These are phyloP conservation scores for Lophius americanus DNA, from an alignment of 2,797 vertebrate species.

Conservation along the genomic window DNA sequence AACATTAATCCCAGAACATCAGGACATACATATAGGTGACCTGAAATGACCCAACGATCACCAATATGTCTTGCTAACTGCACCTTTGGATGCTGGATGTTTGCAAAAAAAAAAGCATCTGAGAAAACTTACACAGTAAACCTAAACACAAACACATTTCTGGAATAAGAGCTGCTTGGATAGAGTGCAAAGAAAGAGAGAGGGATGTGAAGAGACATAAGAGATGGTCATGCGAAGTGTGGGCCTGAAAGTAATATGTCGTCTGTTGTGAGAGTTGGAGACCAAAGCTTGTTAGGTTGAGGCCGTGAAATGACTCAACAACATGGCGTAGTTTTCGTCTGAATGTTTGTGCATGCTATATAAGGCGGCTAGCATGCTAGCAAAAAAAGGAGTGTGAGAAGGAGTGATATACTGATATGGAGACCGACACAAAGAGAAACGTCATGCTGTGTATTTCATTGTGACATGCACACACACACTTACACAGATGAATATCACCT, in stretches of 20 bases:
- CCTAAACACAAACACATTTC: slow-evolving; percentile 15
- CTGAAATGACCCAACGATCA: too few relatives aligned
- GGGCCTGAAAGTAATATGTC: slow-evolving; percentile 64
- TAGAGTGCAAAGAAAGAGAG: slow-evolving; percentile 17
- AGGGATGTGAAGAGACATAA: slow-evolving; percentile 34
- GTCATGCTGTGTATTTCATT: slow-evolving; percentile 48
- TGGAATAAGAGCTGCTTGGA: slow-evolving; percentile 28
- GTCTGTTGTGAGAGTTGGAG: slow-evolving; percentile 53
- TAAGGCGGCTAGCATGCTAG: slow-evolving; percentile 35
- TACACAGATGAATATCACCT: slow-evolving; percentile 54
- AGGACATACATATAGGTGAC: too few relatives aligned
- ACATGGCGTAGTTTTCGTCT: slow-evolving; percentile 57
- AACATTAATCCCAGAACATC: too few relatives aligned
- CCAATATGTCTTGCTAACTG: neutral
- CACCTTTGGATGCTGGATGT: neutral
- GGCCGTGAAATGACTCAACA: slow-evolving; percentile 65
- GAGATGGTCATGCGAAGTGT: slow-evolving; percentile 36
- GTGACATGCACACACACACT: slow-evolving; percentile 26
- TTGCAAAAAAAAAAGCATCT: neutral
- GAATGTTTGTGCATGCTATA: slow-evolving; percentile 37
- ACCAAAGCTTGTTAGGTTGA: slow-evolving; percentile 47
- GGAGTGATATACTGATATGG: slow-evolving; percentile 76
- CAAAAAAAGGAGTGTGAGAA: slow-evolving; percentile 49
- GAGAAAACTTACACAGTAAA: neutral
- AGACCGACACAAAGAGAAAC: slow-evolving; percentile 37